Percentiles rank a stretch among this genome's conserved stretches.
phyloP scores from a whole-genome alignment of 2,888 invertebrate genomes.

The Scaptomyza tumidula region DNA sequence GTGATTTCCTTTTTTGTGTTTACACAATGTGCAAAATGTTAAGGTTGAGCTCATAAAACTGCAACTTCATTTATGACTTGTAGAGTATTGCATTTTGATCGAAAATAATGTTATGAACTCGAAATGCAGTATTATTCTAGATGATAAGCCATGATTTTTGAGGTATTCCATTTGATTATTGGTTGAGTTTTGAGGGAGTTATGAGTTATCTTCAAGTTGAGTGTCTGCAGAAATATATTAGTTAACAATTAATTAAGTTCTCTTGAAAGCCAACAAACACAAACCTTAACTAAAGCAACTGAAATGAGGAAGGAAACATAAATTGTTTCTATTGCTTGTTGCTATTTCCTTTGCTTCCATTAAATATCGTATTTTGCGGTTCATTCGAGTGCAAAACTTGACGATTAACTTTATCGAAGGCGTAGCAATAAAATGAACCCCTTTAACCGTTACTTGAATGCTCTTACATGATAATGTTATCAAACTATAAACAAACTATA shows the following conservation, averaged over 20 bases:
- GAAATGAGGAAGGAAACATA: not conserved
- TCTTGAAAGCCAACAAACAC: too few species aligned
- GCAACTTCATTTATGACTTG: not conserved
- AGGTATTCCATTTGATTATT: too few species aligned
- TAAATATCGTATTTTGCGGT: conserved; percentile 52
- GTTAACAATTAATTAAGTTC: too few species aligned
- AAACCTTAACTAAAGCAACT: not conserved
- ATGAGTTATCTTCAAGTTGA: too few species aligned
- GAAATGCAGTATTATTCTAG: too few species aligned
- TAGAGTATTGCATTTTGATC: too few species aligned
- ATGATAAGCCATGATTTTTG: too few species aligned
- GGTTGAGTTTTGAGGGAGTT: too few species aligned
- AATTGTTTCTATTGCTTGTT: conserved; percentile 30
- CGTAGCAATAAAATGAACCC: not conserved
- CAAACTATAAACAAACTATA: too few species aligned
- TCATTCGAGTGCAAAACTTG: conserved; percentile 72
- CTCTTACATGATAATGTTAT: conserved; percentile 6
- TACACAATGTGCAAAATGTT: conserved; percentile 25
- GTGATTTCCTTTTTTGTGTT: conserved; percentile 49
- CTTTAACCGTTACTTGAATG: not conserved
- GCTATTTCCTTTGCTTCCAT: conserved; percentile 5
- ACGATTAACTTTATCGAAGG: conserved; percentile 67
- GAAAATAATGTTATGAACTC: too few species aligned
- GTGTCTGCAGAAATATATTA: too few species aligned
- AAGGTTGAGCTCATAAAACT: conserved; percentile 18